phyloP scores from a whole-genome alignment of 2,888 invertebrate species.

The Amaurobius ferox region DNA sequence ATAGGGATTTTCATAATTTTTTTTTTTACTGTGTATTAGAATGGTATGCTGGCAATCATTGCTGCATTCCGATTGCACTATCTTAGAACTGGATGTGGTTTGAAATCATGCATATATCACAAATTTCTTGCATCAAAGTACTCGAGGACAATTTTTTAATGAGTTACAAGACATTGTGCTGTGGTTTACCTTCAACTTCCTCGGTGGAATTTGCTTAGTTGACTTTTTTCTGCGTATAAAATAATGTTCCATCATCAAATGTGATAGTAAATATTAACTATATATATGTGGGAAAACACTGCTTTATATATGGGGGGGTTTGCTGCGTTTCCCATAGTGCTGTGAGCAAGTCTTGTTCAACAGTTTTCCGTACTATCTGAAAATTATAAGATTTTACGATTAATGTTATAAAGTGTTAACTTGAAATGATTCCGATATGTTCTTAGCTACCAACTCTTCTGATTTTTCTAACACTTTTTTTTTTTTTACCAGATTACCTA shows the following conservation, averaged over 20 bases:
- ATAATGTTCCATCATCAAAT: constrained; percentile 1
- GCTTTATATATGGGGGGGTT: background rate
- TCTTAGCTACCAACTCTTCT: too few species aligned
- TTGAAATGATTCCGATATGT: too few species aligned
- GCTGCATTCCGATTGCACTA: background rate
- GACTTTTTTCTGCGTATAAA: background rate
- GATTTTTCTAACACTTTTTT: too few species aligned
- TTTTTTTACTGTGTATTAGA: too few species aligned
- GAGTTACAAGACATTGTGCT: background rate
- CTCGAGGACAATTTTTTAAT: background rate
- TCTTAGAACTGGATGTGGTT: background rate
- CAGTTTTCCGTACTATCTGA: too few species aligned
- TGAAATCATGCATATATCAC: background rate
- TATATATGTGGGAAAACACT: background rate
- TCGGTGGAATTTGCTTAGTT: background rate
- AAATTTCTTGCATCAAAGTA: background rate
- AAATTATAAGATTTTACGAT: too few species aligned
- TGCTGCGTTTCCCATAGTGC: background rate
- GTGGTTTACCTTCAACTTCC: background rate
- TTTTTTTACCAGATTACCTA: too few species aligned
- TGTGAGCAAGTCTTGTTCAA: background rate
- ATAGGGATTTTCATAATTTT: too few species aligned
- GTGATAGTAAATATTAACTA: background rate
- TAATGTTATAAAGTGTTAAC: too few species aligned
- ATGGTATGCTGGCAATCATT: background rate